Percentiles rank a stretch among this genome's conserved stretches.
Evolutionary conservation across 2,113 vertebrate genomes (phyloP).

Genomic region (Ptyas mucosa): DNA sequence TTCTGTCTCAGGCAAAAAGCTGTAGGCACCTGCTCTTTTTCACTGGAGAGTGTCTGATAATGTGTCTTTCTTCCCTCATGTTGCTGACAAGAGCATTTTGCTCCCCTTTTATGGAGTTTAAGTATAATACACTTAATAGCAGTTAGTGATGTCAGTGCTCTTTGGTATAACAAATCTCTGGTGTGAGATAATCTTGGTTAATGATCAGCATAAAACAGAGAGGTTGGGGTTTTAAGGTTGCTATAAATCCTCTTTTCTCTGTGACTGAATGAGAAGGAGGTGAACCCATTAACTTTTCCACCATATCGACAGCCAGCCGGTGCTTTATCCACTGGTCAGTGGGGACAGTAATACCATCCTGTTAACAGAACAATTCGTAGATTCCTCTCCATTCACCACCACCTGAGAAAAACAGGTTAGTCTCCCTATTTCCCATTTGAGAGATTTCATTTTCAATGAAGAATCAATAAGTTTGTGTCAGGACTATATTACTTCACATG

Average conservation of each 20-base stretch:
- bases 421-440: neutral
- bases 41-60: conserved; percentile 20
- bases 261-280: conserved; percentile 57
- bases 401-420: neutral
- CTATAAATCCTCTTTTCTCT: conserved; percentile 65
- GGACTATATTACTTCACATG: neutral
- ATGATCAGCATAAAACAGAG: conserved; percentile 72
- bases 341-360: neutral
- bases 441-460: neutral
- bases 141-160: conserved; percentile 70
- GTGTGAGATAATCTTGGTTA: conserved; percentile 72
- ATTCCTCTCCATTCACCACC: neutral
- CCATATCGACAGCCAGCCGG: conserved; percentile 47
- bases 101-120: conserved; percentile 63
- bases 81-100: conserved; percentile 68
- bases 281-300: conserved; percentile 69
- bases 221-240: conserved; percentile 64
- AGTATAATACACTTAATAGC: conserved; percentile 64
- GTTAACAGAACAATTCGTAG: neutral
- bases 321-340: neutral
- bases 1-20: conserved; percentile 37
- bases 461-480: neutral
- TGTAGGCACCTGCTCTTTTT: conserved; percentile 32
- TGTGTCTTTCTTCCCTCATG: conserved; percentile 18
- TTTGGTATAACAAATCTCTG: conserved; percentile 67